These are phyloP conservation scores for Scyliorhinus canicula DNA, from an alignment of 2,797 vertebrate species.

Conservation along the genomic window DNA sequence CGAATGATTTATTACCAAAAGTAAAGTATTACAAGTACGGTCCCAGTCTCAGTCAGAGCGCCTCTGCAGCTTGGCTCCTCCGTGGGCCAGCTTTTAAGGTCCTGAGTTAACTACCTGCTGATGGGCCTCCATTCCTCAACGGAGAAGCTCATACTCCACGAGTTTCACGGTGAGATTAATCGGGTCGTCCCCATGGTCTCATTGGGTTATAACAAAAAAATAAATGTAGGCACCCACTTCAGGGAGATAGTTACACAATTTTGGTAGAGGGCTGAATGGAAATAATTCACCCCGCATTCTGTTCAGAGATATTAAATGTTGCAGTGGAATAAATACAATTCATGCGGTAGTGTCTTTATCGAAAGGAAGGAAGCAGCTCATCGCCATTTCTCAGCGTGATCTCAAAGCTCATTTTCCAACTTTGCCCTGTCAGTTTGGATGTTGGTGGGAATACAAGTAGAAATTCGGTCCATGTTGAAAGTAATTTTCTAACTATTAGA, in stretches of 20 bases:
- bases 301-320: neutral
- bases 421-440: neutral
- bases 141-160: too few relatives aligned
- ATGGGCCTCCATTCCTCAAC: too few relatives aligned
- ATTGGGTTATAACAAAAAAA: too few relatives aligned
- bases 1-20: too few relatives aligned
- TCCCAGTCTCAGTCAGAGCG: too few relatives aligned
- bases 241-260: neutral
- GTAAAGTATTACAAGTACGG: too few relatives aligned
- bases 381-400: neutral
- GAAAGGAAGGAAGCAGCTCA: neutral
- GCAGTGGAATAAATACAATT: neutral
- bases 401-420: neutral
- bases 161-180: too few relatives aligned
- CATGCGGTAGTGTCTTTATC: neutral
- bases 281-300: neutral
- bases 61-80: too few relatives aligned
- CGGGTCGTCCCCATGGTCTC: too few relatives aligned
- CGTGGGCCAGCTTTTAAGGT: too few relatives aligned
- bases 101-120: too few relatives aligned
- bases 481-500: neutral
- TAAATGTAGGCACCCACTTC: neutral
- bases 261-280: too few relatives aligned
- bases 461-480: neutral
- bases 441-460: neutral